Conservation (phyloP, 2,797 vertebrate species). For the Tolypeutes matacus region DNA sequence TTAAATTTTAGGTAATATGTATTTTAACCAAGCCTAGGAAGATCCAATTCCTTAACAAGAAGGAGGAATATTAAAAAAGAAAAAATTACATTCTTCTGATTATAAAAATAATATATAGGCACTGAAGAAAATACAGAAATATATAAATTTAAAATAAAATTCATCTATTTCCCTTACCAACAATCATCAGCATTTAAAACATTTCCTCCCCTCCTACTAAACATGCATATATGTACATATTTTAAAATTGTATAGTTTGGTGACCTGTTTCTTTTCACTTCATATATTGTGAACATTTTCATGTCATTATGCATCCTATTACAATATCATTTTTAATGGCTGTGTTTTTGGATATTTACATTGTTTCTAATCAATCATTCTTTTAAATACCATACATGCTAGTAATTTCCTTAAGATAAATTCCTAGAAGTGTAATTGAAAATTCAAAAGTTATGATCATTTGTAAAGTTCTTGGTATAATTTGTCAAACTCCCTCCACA, state of each 20-base stretch:
- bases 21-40: constrained; percentile 24
- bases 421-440: neutral
- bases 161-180: neutral
- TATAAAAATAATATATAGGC: neutral
- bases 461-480: neutral
- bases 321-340: constrained; percentile 18
- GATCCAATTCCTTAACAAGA: constrained; percentile 7
- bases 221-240: neutral
- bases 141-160: neutral
- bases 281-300: neutral
- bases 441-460: constrained; percentile 6
- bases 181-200: constrained; percentile 4
- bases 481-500: constrained; percentile 7
- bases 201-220: neutral
- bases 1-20: neutral
- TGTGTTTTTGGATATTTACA: neutral
- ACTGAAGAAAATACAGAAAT: constrained; percentile 52
- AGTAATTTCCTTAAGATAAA: constrained; percentile 30
- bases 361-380: neutral
- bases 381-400: neutral
- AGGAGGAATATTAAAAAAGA: neutral
- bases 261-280: constrained; percentile 28
- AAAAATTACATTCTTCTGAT: neutral
- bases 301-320: neutral
- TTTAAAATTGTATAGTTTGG: neutral